Evolutionary conservation across 2,797 vertebrate species (phyloP), one percentile per base, ranked within the genome.

Genomic region (Sebastes aleutianus): DNA sequence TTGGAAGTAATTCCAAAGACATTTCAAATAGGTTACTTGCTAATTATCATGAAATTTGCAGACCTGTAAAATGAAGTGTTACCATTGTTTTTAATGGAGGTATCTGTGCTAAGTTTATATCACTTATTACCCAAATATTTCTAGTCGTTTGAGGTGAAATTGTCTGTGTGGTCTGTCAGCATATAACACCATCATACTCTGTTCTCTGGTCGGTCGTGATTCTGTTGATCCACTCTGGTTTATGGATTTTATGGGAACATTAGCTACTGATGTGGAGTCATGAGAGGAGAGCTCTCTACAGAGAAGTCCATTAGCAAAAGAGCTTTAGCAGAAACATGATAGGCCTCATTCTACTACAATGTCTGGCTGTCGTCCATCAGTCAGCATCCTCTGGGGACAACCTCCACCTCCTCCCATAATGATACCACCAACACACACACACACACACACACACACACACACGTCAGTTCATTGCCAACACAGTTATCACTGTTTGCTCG

Each of bases 311-410:
- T 85, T 87, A 81, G 74, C 24, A 69, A 31, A 62, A 83, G 74
- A 88, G 86, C 84, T 78, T 78, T 1, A 78, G 74, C 71, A 85
- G 90, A 87, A 92, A 91, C 84, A 66, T 53, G 84, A 90, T 76
- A 83, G 74, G 84, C 70, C 70, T 86, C 80, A 36, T 47, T 74
- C 58, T 53, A 80, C 74, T 72, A 10, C 83, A 59, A 5, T 26
- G 75, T 84, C 75, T 88, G 83, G 66, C 83, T 77, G 83, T 80
- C 56, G 83, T 76, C 79, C 78, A 82, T 85, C 84, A 80, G 61
- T 82, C 82, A 66, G 78, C 73, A 71, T 90, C 72, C 74, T 85
- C 80, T 27, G 14, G 80, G 78, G 85, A 88, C 57, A 22, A 56
- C 63, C 74, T 67, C 64, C 22, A 61, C 71, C 74, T 50, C 56